phyloP scores from a whole-genome alignment of 2,797 vertebrate genomes.

The Hippocampus kuda region DNA sequence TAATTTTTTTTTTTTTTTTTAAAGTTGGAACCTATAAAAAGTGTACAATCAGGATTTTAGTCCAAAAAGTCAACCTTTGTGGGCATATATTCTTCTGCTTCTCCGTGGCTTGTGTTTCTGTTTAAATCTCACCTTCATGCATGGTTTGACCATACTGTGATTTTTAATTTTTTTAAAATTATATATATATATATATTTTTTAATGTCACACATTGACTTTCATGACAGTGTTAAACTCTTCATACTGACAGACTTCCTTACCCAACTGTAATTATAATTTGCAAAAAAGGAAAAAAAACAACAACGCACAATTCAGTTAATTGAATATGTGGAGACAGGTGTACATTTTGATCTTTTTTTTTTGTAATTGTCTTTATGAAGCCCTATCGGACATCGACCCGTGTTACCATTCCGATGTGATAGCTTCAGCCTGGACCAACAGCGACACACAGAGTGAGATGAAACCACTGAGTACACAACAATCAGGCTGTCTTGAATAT shows the following conservation, averaged over 20 bases:
- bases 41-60: not conserved
- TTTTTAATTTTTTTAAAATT: not conserved
- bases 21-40: not conserved
- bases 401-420: slow-evolving; percentile 6
- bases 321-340: too few species aligned
- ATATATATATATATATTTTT: too few species aligned
- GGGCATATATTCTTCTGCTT: not conserved
- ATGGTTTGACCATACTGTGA: not conserved
- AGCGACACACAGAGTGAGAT: slow-evolving; percentile 32
- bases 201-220: too few species aligned
- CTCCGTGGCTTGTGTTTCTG: too few species aligned
- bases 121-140: not conserved
- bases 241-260: too few species aligned
- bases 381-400: not conserved
- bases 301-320: too few species aligned
- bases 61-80: not conserved
- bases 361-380: not conserved
- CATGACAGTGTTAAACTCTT: too few species aligned
- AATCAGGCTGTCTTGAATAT: slow-evolving; percentile 23
- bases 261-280: too few species aligned
- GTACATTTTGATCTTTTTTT: not conserved
- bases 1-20: too few species aligned
- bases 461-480: slow-evolving; percentile 19
- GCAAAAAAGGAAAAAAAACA: too few species aligned
- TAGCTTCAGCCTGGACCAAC: slow-evolving; percentile 26